phyloP scores from a whole-genome alignment of 2,888 invertebrate species.

The Caenorhabditis sp. region DNA sequence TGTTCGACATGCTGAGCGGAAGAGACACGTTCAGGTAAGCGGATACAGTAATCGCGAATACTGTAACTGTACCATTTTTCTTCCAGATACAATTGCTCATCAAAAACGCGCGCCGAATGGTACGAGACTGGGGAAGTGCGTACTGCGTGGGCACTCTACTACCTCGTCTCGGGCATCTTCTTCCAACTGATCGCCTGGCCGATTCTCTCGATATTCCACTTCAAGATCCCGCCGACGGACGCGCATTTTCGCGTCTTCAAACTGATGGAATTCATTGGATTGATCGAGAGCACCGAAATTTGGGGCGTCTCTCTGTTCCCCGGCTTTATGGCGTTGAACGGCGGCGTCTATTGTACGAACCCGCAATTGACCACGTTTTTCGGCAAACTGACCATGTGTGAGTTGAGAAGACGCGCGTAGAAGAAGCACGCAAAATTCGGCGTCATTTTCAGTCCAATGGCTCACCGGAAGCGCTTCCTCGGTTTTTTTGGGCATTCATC shows the following conservation, averaged over 20 bases:
- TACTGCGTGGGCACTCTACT: constrained; percentile 9
- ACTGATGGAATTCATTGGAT: constrained; percentile 35
- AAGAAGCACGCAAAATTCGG: too few species aligned
- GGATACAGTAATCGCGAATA: too few species aligned
- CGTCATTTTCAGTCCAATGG: constrained; percentile 36
- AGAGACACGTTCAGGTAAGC: too few species aligned
- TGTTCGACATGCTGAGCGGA: too few species aligned
- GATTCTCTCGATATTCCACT: constrained; percentile 11
- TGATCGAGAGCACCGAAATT: constrained; percentile 35
- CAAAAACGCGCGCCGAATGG: constrained; percentile 16
- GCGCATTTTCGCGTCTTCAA: constrained; percentile 13
- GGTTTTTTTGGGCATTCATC: constrained; percentile 25
- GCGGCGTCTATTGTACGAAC: constrained; percentile 37
- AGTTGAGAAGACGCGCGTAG: background rate
- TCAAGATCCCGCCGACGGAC: too few species aligned
- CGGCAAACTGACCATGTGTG: constrained; percentile 49
- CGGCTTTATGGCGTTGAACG: constrained; percentile 7
- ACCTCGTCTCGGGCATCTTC: constrained; percentile 7
- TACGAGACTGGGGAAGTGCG: constrained; percentile 15
- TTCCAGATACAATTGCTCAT: constrained; percentile 39
- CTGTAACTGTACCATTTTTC: too few species aligned
- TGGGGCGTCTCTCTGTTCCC: constrained; percentile 44
- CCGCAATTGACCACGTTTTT: constrained; percentile 10
- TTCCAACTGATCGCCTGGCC: constrained; percentile 32
- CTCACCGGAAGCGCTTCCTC: constrained; percentile 22